Conservation (phyloP, 2,113 vertebrate genomes). For the Salminus brasiliensis region DNA sequence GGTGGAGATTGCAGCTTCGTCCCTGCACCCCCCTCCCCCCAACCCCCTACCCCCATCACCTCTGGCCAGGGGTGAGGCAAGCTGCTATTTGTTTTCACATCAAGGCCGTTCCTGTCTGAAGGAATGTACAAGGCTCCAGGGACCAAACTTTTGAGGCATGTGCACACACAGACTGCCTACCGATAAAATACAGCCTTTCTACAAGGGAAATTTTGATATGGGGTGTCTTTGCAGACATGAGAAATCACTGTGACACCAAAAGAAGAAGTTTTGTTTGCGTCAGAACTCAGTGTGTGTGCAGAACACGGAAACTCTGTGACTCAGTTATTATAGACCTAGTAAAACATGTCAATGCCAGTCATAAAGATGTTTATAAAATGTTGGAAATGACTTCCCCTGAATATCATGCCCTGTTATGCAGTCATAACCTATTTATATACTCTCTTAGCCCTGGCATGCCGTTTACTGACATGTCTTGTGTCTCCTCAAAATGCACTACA, state of each 20-base stretch:
- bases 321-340: background rate
- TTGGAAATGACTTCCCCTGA: background rate
- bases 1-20: constrained; percentile 10
- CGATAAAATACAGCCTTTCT: constrained; percentile 21
- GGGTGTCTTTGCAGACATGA: background rate
- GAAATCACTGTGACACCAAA: background rate
- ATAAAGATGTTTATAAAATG: constrained; percentile 12
- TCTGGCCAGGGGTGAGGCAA: constrained; percentile 22
- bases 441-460: background rate
- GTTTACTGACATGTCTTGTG: background rate
- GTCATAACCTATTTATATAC: constrained; percentile 2
- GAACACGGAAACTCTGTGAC: background rate
- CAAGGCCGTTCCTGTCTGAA: constrained; percentile 39
- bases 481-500: background rate
- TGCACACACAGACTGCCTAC: constrained; percentile 23
- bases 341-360: background rate
- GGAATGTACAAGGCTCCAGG: constrained; percentile 27
- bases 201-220: constrained; percentile 4
- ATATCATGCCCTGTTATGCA: background rate
- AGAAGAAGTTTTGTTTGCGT: background rate
- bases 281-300: background rate
- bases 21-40: constrained; percentile 13
- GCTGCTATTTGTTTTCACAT: constrained; percentile 49
- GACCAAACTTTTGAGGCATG: constrained; percentile 11
- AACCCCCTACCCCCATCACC: constrained; percentile 44